phyloP scores from a whole-genome alignment of 2,113 vertebrate genomes.

The Synodontis membranacea region DNA sequence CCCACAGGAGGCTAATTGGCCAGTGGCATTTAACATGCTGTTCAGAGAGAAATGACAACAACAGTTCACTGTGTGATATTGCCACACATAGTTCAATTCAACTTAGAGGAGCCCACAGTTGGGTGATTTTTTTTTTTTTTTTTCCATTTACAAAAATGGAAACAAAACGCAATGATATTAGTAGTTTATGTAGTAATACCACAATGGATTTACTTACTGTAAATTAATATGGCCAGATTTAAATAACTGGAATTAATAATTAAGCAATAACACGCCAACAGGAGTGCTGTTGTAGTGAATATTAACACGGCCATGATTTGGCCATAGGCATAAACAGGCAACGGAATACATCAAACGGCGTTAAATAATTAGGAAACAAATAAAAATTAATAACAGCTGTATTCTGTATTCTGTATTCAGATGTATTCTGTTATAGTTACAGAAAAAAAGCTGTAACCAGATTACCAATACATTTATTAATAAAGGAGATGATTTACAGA shows the following conservation, averaged over 20 bases:
- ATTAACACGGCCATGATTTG: not conserved
- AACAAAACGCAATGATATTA: not conserved
- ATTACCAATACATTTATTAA: no score
- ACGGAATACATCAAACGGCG: no score
- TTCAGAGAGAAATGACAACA: slow-evolving; percentile 14
- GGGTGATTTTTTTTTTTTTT: not conserved
- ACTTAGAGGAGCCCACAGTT: not conserved
- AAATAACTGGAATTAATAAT: not conserved
- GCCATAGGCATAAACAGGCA: not conserved
- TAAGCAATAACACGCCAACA: not conserved
- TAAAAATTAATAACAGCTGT: no score
- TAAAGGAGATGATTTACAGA: no score
- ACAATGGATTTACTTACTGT: not conserved
- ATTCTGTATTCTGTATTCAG: no score
- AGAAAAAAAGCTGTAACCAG: no score
- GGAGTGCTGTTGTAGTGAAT: not conserved
- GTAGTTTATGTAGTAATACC: not conserved
- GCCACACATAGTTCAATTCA: slow-evolving; percentile 22
- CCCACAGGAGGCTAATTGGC: slow-evolving; percentile 43
- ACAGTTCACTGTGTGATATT: slow-evolving; percentile 29
- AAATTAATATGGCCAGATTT: not conserved
- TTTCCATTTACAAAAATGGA: not conserved
- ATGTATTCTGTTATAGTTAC: no score
- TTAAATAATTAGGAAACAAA: no score
- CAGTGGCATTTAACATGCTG: slow-evolving; percentile 44